Evolutionary conservation across 2,113 vertebrate genomes (phyloP).

Genomic region (Terrapene triunguis): DNA sequence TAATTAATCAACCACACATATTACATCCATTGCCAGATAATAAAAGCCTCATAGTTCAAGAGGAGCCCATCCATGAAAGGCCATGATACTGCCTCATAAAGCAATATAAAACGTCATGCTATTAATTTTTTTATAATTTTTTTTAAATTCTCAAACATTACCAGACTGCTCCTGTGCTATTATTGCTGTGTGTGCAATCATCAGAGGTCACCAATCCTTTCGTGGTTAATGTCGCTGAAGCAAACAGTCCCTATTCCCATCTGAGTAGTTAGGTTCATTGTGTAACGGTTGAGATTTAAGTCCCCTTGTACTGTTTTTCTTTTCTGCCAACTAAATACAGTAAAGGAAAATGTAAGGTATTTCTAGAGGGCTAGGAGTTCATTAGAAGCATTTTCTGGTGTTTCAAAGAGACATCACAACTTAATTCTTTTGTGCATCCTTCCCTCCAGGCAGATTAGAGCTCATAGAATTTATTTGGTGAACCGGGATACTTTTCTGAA

Average conservation of each 20-base stretch:
- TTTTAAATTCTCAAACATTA: not conserved
- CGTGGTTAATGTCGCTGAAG: not conserved
- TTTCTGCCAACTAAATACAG: not conserved
- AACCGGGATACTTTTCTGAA: not conserved
- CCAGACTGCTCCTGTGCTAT: not conserved
- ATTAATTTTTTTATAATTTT: not conserved
- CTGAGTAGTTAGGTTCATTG: not conserved
- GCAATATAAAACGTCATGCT: not conserved
- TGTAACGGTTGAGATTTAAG: not conserved
- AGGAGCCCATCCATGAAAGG: not conserved
- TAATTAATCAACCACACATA: conserved; percentile 40
- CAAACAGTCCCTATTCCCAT: not conserved
- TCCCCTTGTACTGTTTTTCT: not conserved
- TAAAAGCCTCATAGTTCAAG: not conserved
- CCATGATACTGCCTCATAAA: not conserved
- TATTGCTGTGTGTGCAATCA: not conserved
- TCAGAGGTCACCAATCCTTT: not conserved
- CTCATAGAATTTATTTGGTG: not conserved
- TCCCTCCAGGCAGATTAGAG: not conserved
- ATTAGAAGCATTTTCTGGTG: not conserved
- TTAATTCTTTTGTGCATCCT: not conserved
- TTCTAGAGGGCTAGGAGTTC: not conserved
- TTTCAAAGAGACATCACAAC: accelerated
- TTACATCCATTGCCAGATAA: not conserved
- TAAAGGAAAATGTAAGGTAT: not conserved